Conservation (phyloP, 2,797 vertebrate genomes). For the Oreortyx pictus region DNA sequence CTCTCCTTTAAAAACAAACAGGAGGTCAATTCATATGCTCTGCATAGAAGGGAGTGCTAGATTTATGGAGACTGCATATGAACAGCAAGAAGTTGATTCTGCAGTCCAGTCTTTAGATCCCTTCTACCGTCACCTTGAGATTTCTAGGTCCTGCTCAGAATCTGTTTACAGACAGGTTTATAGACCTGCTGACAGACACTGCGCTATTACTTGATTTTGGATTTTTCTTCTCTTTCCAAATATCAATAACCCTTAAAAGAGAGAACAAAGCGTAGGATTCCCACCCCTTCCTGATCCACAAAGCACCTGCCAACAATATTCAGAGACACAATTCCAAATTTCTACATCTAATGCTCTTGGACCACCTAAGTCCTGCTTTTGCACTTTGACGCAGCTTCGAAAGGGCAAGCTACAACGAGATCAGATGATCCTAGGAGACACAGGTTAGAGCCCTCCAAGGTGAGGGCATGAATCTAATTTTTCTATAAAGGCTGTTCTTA, state of each 20-base stretch:
- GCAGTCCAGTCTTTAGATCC: neutral
- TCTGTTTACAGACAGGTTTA: neutral
- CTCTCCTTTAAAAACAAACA: neutral
- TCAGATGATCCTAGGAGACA: neutral
- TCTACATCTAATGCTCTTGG: rapidly evolving
- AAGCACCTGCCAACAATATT: neutral
- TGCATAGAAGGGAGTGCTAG: neutral
- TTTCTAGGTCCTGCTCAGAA: neutral
- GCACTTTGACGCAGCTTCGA: neutral
- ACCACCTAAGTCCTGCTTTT: neutral
- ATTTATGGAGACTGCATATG: neutral
- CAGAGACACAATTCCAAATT: rapidly evolving
- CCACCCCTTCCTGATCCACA: neutral
- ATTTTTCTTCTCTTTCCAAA: neutral
- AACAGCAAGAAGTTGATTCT: neutral
- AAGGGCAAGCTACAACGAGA: neutral
- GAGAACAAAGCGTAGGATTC: neutral
- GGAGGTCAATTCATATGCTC: neutral
- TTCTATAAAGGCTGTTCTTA: neutral
- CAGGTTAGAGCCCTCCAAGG: neutral
- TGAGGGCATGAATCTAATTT: neutral
- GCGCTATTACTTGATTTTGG: neutral
- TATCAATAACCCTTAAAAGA: neutral
- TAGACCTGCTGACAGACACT: neutral
- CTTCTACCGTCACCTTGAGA: neutral